Conservation (phyloP, 2,113 vertebrate genomes). For the Shinisaurus crocodilurus region DNA sequence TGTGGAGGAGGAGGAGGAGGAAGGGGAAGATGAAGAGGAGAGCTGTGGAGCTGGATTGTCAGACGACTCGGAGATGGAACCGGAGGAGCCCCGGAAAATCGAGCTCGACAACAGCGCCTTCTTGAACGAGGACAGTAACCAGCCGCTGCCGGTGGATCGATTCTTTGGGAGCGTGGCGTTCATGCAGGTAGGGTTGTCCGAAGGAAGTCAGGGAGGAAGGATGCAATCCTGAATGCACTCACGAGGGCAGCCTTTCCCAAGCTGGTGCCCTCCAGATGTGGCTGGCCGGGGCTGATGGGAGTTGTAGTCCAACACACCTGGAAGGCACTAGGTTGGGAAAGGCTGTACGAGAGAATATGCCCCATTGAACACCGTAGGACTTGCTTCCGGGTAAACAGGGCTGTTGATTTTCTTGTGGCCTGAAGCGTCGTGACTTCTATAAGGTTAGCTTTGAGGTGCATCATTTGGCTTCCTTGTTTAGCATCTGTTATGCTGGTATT, state of each 20-base stretch:
- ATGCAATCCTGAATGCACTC: neutral
- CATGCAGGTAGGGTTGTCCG: constrained; percentile 77
- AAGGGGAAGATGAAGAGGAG: constrained; percentile 53
- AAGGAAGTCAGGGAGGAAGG: neutral
- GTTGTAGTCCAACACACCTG: too few relatives aligned
- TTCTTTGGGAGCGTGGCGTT: constrained; percentile 92
- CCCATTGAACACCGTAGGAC: too few relatives aligned
- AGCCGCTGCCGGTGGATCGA: constrained; percentile 90
- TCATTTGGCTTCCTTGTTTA: too few relatives aligned
- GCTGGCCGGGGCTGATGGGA: too few relatives aligned
- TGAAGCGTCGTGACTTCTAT: too few relatives aligned
- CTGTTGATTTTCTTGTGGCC: too few relatives aligned
- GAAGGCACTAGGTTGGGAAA: too few relatives aligned
- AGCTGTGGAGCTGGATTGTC: neutral
- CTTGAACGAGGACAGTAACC: constrained; percentile 94
- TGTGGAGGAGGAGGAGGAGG: constrained; percentile 30
- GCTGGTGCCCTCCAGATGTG: too few relatives aligned
- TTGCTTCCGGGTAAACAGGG: too few relatives aligned
- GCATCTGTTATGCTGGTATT: too few relatives aligned
- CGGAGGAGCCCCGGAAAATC: accelerated
- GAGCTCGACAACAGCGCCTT: constrained; percentile 71
- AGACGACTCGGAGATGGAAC: neutral
- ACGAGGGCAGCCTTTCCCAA: neutral
- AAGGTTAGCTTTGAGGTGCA: too few relatives aligned
- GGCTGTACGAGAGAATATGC: too few relatives aligned